Evolutionary conservation across 2,113 vertebrate genomes (phyloP).

Genomic region (Poicephalus gulielmi): DNA sequence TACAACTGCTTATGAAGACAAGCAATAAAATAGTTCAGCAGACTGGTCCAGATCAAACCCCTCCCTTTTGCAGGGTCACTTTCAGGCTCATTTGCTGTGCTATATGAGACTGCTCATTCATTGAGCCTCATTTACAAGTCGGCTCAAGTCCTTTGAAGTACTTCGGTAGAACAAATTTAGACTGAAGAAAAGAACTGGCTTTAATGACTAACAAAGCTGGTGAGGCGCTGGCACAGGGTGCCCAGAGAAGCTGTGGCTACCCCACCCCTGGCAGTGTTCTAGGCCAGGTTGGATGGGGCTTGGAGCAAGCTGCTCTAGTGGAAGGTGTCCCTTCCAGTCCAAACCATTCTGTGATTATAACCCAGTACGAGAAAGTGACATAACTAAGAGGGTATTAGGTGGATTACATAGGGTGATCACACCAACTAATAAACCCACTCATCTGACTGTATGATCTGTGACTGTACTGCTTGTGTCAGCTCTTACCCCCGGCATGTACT

Average conservation of each 20-base stretch:
- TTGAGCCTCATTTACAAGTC: neutral
- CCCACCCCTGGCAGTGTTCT: neutral
- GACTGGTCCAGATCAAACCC: neutral
- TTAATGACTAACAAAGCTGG: neutral
- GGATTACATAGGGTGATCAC: neutral
- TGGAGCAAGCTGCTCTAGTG: neutral
- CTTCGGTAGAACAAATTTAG: neutral
- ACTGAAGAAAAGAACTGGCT: neutral
- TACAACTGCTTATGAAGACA: neutral
- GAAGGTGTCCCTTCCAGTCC: neutral
- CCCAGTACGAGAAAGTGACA: neutral
- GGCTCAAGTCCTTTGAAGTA: neutral
- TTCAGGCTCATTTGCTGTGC: neutral
- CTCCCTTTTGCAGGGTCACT: neutral
- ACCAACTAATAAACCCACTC: neutral
- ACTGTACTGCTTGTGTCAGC: neutral
- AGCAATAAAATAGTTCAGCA: neutral
- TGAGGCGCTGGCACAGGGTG: neutral
- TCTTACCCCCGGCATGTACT: slow-evolving; percentile 96
- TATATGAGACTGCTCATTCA: neutral
- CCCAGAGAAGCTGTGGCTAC: neutral
- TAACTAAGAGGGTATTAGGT: neutral
- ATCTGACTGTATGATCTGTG: neutral
- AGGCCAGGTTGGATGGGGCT: neutral
- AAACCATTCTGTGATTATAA: neutral